These are phyloP conservation scores for Limonius californicus DNA, from an alignment of 1,140 invertebrate genomes.

Conservation along the genomic window DNA sequence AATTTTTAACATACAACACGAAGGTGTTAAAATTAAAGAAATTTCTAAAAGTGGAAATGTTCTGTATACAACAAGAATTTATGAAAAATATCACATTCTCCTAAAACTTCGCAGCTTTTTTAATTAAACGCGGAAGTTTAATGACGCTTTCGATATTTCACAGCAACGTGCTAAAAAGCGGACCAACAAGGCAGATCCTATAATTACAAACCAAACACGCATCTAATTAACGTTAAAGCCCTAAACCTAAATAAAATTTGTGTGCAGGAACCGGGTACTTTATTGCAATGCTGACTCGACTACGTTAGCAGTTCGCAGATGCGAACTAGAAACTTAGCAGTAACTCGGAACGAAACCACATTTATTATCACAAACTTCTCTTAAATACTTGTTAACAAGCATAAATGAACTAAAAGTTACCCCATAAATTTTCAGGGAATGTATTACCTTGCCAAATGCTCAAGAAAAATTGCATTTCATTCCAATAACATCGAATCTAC, in stretches of 20 bases:
- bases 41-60: too few species aligned
- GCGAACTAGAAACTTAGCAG: constrained; percentile 1
- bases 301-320: constrained; percentile 9
- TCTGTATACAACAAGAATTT: too few species aligned
- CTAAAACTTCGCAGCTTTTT: too few species aligned
- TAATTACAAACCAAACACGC: neutral
- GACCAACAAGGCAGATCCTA: neutral
- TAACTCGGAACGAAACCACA: neutral
- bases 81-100: too few species aligned
- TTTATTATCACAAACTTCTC: constrained; percentile 3
- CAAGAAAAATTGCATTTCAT: too few species aligned
- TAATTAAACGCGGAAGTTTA: too few species aligned
- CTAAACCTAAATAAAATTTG: neutral
- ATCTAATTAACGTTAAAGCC: neutral
- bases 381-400: constrained; percentile 13
- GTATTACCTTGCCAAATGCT: neutral
- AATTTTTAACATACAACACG: too few species aligned
- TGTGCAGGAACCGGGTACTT: neutral
- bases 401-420: constrained; percentile 12
- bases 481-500: too few species aligned
- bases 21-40: too few species aligned
- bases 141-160: neutral
- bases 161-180: neutral
- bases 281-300: constrained; percentile 5
- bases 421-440: neutral